Base-by-base conservation (phyloP, 1,140 invertebrate genomes). In the Drosophila arawakana region DNA sequence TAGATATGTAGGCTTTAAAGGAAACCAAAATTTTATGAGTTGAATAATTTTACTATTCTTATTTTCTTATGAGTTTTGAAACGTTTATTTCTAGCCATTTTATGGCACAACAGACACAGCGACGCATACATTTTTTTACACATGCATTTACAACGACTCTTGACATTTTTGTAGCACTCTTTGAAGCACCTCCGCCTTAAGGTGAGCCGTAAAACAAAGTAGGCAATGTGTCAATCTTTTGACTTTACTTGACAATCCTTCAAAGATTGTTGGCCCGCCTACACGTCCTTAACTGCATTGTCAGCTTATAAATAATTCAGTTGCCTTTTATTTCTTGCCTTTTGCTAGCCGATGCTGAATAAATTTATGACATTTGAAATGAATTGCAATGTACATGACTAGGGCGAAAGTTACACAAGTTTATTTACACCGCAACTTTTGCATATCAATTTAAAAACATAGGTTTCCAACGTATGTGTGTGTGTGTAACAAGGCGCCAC, bases 391-490 rank as follows among this genome's bases (percentile, higher is more conserved):
- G 18, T 52, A 65, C 30, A 49, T 10, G 9, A 57, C n/a, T 7
- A 9, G 62, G 54, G 34, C 21, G 41, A 63, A 73, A 62, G 52
- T 65, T 63, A 44, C 15, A 35, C 47, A 39, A 66, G 34, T 72
- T 66, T 76, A 76, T 60, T 74, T 74, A 55, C 71, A 69, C 59
- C 65, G 8, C 63, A 74, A 74, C 41, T 74, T 78, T 66, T 75
- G 59, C 76, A 78, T 78, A 75, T 78, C 47, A 75, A 75, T 75
- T 75, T 69, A 47, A 60, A 75, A 61, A 50, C 34, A 30, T 49
- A 21, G 21, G 18, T 60, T 6, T 46, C 7, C 34, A 11, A 4
- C 30, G 35, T 30, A 13, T 47, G 10, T 60, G 57, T 44, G 13
- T 30, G n/a, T 41, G 44, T 67, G 18, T 13, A 50, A 25, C 18